phyloP scores from a whole-genome alignment of 2,888 invertebrate genomes.

The Chalcosyrphus nemorum region DNA sequence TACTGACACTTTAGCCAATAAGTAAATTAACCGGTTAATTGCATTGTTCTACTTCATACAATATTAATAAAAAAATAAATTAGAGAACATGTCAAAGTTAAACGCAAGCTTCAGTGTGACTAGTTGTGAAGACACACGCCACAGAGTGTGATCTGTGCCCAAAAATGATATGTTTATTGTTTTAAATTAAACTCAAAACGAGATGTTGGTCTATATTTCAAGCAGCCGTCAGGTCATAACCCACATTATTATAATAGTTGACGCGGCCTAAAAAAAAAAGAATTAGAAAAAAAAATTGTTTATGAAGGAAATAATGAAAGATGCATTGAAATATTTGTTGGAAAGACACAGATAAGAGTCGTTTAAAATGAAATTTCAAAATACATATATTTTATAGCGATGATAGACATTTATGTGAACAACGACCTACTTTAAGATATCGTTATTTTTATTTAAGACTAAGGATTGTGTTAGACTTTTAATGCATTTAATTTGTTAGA shows the following conservation, averaged over 20 bases:
- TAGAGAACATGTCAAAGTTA: background rate
- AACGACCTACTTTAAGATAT: background rate
- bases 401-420: background rate
- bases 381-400: background rate
- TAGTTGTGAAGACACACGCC: background rate
- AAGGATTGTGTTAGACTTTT: no score
- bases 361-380: background rate
- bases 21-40: background rate
- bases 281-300: background rate
- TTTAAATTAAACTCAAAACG: conserved; percentile 13
- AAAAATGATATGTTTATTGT: background rate
- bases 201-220: conserved; percentile 39
- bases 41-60: background rate
- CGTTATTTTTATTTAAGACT: conserved; percentile 7
- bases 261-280: conserved; percentile 17
- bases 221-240: conserved; percentile 23
- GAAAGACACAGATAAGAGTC: conserved; percentile 31
- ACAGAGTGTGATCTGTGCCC: background rate
- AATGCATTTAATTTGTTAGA: no score
- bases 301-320: conserved; percentile 3
- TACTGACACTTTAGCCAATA: background rate
- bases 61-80: no score
- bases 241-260: conserved; percentile 15
- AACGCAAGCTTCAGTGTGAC: background rate
- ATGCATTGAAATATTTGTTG: conserved; percentile 12